Evolutionary conservation across 2,113 vertebrate genomes (phyloP), one percentile per base, ranked within the genome.

Genomic region (Sciurus niger): DNA sequence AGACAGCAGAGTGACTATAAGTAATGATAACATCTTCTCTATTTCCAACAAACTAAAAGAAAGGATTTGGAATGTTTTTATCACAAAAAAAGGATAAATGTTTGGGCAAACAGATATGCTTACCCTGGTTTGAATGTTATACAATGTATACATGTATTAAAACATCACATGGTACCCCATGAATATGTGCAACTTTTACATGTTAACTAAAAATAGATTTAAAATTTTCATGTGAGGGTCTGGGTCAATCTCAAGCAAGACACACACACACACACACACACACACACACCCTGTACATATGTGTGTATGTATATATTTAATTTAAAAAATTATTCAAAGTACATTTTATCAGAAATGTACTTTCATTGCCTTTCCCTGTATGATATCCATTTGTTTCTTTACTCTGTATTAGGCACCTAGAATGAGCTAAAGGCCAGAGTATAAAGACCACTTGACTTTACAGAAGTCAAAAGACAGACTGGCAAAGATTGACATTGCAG

Each of bases 401-500:
- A 37, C 63, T 72, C 10, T 80, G 46, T 84, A 28, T 78, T 51
- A 65, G 90, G 22, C n/a, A 78, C 67, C 46, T 65, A 77, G 70
- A 90, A 78, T 37, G 5, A 46, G 77, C 53, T 70, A 95, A 43
- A 86, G 40, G 1, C 70, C 30, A 60, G 17, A 37, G 17, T 37
- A 83, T 84, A 53, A 77, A 77, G 51, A 77, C 46, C 83, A 84
- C 22, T 5, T 76, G 6, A 53, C 79, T 89, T 28, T 79, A 13
- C 28, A 68, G 48, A 96, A 20, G 34, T n/a, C 63, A 93, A 82
- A 84, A 74, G 70, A 79, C 37, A 80, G 60, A 51, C 32, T n/a
- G 40, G 55, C 30, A 53, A 63, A 87, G 40, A 37, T 0, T 37
- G n/a, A 82, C 22, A 67, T 37, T 58, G n/a, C 22, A 58, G 28